Evolutionary conservation across 92 coral and sea anemone genomes (phyloP), one percentile per base, ranked within the genome.

Genomic region (Phymanthus crucifer): DNA sequence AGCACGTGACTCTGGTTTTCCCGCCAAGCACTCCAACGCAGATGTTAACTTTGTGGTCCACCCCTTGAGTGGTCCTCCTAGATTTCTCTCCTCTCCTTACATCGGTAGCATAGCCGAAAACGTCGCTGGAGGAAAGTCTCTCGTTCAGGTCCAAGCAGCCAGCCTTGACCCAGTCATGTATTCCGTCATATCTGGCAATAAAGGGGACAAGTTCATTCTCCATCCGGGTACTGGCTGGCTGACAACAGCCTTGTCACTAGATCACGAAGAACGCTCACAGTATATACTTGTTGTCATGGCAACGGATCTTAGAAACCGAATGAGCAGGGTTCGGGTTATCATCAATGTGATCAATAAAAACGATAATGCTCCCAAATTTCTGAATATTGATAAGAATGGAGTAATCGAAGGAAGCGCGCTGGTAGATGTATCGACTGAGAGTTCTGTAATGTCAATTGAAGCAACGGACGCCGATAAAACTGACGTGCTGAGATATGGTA

Each of bases 1-100:
- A 73, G 99, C 96, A 82, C 94, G 87, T 86, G 99, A 96, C 74
- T 83, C 84, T 38, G 99, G 98, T 12, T 75, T 74, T 38, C 96
- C 96, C 27, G 71, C 74, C 19, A 77, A 77, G 75, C 87, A 87
- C 69, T 64, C 91, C 26, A 86, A 90, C n/a, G 86, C 82, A 31
- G 81, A 84, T 19, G 86, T 93, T 58, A 80, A 37, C 38, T 69
- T 96, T 32, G 35, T 50, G 18, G 78, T 91, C 73, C 86, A 85
- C 27, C 89, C 93, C 61, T 68, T 75, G 26, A 72, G 71, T 29
- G 99, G 99, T 0, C 94, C 98, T 73, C 99, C 99, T 11, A 90
- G 87, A 68, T 96, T 96, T 58, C 84, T 90, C 38, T 84, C 77
- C 16, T 65, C 83, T 8, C 88, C 84, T 10, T 76, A 89, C 73